A percentile compares a stretch with the other conserved stretches of the same genome.
These are phyloP conservation scores for Onychorhynchus coronatus DNA, from an alignment of 2,113 vertebrate genomes.

Conservation along the genomic window DNA sequence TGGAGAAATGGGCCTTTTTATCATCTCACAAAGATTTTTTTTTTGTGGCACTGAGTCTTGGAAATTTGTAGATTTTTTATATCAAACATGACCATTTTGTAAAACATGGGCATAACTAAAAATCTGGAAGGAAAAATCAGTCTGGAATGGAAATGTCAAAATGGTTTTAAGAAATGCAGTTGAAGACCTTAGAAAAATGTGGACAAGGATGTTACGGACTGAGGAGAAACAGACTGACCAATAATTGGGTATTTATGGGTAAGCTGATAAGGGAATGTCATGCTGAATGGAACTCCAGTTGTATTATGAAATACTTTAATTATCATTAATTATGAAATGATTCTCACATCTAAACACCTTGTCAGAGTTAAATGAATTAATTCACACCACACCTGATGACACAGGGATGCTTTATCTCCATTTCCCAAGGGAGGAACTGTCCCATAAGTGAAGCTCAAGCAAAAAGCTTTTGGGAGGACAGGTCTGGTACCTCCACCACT, in stretches of 20 bases:
- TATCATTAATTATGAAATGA: not conserved
- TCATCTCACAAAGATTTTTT: not conserved
- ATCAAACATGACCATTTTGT: not conserved
- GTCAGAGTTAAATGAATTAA: not conserved
- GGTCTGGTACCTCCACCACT: not conserved
- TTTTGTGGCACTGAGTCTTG: rapidly evolving
- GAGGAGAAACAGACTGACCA: not conserved
- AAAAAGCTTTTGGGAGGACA: not conserved
- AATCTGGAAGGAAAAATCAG: not conserved
- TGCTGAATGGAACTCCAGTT: not conserved
- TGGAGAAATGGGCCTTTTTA: not conserved
- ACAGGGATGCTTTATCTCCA: not conserved
- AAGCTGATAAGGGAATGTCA: not conserved
- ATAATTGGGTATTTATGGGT: not conserved
- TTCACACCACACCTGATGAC: not conserved
- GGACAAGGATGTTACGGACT: not conserved
- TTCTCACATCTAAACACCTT: not conserved
- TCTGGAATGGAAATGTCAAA: not conserved
- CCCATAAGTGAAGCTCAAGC: not conserved
- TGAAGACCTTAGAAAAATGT: not conserved
- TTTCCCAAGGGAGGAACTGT: not conserved
- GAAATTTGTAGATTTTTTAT: not conserved
- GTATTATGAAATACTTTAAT: not conserved
- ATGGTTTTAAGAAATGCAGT: not conserved
- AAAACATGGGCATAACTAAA: not conserved